phyloP scores from a whole-genome alignment of 1,140 invertebrate genomes.

The Ceratosolen fusciceps region DNA sequence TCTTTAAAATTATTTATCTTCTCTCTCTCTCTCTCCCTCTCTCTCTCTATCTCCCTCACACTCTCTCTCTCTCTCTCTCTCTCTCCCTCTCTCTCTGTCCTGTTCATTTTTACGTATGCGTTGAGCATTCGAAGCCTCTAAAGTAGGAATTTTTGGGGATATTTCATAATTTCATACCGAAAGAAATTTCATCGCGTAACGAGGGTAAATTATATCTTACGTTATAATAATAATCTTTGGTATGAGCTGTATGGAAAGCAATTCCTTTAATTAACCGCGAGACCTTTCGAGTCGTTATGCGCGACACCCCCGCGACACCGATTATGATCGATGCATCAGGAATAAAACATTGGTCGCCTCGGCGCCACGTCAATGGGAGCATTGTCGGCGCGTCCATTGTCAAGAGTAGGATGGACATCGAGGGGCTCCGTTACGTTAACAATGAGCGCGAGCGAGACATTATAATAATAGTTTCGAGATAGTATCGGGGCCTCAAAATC shows the following conservation, averaged over 20 bases:
- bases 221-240: constrained; percentile 69
- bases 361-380: no score
- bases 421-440: neutral
- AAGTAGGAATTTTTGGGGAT: constrained; percentile 4
- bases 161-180: constrained; percentile 3
- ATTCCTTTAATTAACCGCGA: constrained; percentile 50
- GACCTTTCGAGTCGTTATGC: constrained; percentile 30
- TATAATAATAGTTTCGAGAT: no score
- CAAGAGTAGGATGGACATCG: no score
- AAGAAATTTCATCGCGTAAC: constrained; percentile 40
- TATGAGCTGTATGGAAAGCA: constrained; percentile 67
- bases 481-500: no score
- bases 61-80: no score
- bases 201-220: constrained; percentile 62
- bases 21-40: no score
- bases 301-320: neutral
- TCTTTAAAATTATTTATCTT: no score
- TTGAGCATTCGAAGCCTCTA: constrained; percentile 9
- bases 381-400: no score
- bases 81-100: no score
- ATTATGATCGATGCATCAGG: neutral
- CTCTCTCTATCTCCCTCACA: no score
- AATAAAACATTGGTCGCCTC: no score
- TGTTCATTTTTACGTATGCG: constrained; percentile 19
- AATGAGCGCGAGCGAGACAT: no score